phyloP scores from a whole-genome alignment of 2,888 invertebrate genomes.

The Allygus modestus region DNA sequence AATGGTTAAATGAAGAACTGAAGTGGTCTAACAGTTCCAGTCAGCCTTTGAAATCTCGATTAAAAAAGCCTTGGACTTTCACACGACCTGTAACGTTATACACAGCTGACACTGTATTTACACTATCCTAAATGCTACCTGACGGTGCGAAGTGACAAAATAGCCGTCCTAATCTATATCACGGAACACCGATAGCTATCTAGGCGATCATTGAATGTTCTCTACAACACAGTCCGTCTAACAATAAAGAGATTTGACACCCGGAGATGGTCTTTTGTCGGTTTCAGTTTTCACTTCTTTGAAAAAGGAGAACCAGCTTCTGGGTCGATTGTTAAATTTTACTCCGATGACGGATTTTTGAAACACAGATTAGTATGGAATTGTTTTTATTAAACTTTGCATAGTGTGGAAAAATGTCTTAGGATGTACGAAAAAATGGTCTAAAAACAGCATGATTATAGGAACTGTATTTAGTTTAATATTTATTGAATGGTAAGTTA shows the following conservation, averaged over 20 bases:
- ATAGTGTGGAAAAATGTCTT: no score
- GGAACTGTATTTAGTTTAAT: no score
- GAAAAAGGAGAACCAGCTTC: neutral
- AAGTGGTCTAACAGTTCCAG: no score
- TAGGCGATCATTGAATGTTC: neutral
- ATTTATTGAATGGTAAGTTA: no score
- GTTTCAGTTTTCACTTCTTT: neutral
- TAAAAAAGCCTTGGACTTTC: neutral
- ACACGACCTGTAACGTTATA: neutral
- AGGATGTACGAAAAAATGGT: no score
- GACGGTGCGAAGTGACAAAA: neutral
- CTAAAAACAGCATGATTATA: no score
- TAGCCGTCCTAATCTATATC: conserved; percentile 15
- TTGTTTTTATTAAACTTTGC: no score
- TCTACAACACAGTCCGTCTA: neutral
- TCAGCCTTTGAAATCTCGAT: no score
- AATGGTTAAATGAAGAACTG: no score
- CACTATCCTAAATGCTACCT: neutral
- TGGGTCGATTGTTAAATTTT: neutral
- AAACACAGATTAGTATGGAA: no score
- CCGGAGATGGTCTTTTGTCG: conserved; percentile 12
- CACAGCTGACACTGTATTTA: neutral
- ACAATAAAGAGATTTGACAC: neutral
- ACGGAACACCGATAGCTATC: neutral
- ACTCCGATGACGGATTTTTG: no score